phyloP scores from a whole-genome alignment of 2,888 invertebrate genomes.

The Clostera curtula region DNA sequence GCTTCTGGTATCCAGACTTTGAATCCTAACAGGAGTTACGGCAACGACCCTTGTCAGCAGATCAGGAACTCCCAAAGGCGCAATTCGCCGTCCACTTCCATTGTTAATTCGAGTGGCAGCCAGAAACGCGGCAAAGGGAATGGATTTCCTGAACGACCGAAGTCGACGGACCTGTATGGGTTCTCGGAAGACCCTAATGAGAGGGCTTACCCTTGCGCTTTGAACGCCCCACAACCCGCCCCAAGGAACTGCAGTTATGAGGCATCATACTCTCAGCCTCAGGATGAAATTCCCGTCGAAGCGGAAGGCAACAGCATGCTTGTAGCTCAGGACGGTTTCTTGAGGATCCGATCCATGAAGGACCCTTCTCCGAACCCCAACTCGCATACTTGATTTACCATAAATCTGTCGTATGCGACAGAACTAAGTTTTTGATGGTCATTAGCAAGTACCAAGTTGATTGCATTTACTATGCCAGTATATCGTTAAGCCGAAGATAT shows the following conservation, averaged over 20 bases:
- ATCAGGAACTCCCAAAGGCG: constrained; percentile 59
- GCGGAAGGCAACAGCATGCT: constrained; percentile 82
- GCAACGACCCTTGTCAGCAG: constrained; percentile 46
- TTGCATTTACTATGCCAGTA: no score
- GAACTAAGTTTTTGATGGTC: constrained; percentile 62
- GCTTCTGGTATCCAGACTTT: constrained; percentile 68
- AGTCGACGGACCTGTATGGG: constrained; percentile 76
- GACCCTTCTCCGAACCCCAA: constrained; percentile 37
- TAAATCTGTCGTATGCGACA: constrained; percentile 53
- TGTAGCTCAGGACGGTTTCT: constrained; percentile 93
- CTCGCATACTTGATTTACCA: constrained; percentile 66
- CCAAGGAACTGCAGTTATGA: constrained; percentile 64
- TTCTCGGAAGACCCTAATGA: constrained; percentile 68
- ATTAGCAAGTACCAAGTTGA: no score
- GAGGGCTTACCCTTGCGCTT: constrained; percentile 57
- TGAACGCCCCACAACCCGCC: constrained; percentile 65
- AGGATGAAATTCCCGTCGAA: constrained; percentile 66
- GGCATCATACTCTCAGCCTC: constrained; percentile 72
- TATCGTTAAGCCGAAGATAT: no score
- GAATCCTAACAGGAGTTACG: constrained; percentile 71
- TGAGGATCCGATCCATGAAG: constrained; percentile 86
- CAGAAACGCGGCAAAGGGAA: constrained; percentile 68
- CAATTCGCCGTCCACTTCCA: constrained; percentile 60
- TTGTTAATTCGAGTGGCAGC: constrained; percentile 64
- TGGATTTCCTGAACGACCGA: constrained; percentile 77